A percentile compares a stretch with the other conserved stretches of the same genome.
phyloP scores from a whole-genome alignment of 2,888 invertebrate species.

The Lasioglossum oenotherae region DNA sequence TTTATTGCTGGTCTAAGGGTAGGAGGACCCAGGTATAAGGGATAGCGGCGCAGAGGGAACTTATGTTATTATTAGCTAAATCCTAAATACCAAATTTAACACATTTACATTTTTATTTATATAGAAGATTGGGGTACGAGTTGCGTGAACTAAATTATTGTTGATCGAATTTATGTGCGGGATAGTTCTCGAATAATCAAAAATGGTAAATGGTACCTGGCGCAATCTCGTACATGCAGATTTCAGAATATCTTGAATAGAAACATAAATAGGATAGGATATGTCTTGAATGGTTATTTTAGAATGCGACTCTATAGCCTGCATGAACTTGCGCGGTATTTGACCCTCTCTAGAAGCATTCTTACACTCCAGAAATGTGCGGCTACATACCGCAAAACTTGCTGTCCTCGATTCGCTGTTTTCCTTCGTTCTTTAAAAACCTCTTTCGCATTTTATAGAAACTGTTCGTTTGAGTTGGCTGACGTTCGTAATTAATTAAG shows the following conservation, averaged over 20 bases:
- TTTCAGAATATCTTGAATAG: not conserved
- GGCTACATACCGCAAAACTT: not conserved
- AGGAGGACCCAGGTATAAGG: too few species aligned
- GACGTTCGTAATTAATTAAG: not conserved
- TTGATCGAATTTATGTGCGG: not conserved
- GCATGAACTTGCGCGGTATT: not conserved
- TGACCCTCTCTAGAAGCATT: conserved; percentile 1
- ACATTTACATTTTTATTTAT: too few species aligned
- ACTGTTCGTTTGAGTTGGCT: not conserved
- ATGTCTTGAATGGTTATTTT: not conserved
- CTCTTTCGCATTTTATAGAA: not conserved
- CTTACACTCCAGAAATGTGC: not conserved
- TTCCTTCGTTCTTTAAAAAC: not conserved
- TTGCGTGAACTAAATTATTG: not conserved
- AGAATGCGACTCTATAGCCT: not conserved
- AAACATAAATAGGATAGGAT: too few species aligned
- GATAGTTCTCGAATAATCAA: not conserved
- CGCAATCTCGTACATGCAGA: not conserved
- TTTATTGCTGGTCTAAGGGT: too few species aligned
- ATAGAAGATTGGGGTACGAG: too few species aligned
- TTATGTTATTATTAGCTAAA: too few species aligned
- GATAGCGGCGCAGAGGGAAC: too few species aligned
- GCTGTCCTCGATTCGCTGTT: not conserved
- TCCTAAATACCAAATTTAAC: too few species aligned
- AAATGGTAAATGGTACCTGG: not conserved